These are phyloP conservation scores for Rhinopomastus cyanomelas DNA, from an alignment of 2,113 vertebrate species.

Conservation along the genomic window DNA sequence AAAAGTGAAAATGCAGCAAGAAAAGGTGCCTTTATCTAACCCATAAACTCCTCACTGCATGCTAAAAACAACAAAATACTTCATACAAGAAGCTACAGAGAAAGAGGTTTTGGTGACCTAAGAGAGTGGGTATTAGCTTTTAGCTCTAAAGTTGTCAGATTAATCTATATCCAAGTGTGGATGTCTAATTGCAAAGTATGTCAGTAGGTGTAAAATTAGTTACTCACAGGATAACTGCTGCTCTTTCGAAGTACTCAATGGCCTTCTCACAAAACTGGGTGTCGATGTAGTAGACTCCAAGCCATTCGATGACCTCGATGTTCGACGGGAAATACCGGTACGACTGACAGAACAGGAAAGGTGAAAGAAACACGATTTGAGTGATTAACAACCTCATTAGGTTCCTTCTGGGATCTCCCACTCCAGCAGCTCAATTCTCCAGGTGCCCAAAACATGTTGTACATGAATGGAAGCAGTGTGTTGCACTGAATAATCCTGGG, in stretches of 20 bases:
- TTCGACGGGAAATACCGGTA: constrained; percentile 95
- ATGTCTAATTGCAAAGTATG: constrained; percentile 1
- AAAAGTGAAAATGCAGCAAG: neutral
- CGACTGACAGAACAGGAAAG: constrained; percentile 78
- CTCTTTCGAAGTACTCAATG: constrained; percentile 97
- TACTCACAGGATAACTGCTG: constrained; percentile 96
- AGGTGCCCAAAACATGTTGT: constrained; percentile 49
- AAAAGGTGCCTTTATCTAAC: neutral
- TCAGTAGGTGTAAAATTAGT: constrained; percentile 35
- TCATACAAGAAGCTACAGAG: neutral
- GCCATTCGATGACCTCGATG: constrained; percentile 96
- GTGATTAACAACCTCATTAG: constrained; percentile 52
- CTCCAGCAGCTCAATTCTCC: constrained; percentile 46
- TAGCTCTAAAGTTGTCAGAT: neutral
- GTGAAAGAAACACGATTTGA: constrained; percentile 54
- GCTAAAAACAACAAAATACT: neutral
- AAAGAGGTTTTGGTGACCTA: neutral
- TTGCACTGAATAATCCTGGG: neutral
- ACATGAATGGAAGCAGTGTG: constrained; percentile 60
- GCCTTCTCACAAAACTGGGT: constrained; percentile 98
- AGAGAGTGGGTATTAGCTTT: neutral
- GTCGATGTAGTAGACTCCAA: constrained; percentile 94
- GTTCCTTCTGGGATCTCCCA: constrained; percentile 57
- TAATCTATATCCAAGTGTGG: neutral
- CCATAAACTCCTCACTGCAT: rapidly evolving